A percentile compares a stretch with the other conserved stretches of the same genome.
phyloP scores from a whole-genome alignment of 2,888 invertebrate genomes.

The Drosophila acutilabella region DNA sequence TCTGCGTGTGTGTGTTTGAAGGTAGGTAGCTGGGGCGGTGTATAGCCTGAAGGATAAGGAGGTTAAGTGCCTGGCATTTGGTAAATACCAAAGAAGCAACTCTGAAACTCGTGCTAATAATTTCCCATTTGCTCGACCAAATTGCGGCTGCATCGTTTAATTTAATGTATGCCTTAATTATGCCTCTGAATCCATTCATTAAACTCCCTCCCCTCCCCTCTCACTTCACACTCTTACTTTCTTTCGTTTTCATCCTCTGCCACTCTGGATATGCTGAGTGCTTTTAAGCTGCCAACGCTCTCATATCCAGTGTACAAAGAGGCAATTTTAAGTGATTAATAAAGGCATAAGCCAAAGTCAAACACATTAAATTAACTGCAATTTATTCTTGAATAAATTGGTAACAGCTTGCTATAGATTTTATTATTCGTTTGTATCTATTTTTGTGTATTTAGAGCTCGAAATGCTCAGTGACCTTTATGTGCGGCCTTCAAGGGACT shows the following conservation, averaged over 20 bases:
- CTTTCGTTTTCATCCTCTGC: background rate
- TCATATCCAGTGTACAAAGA: background rate
- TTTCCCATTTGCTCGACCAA: conserved; percentile 66
- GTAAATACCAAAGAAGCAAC: conserved; percentile 60
- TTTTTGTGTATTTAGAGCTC: background rate
- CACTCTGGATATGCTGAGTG: conserved; percentile 3
- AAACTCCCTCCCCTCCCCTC: conserved; percentile 4
- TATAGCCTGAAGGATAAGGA: conserved; percentile 7
- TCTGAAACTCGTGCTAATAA: conserved; percentile 43
- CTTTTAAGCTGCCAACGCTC: conserved; percentile 13
- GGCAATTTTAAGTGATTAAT: conserved; percentile 4
- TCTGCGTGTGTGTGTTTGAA: too few species aligned
- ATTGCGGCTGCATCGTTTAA: conserved; percentile 62
- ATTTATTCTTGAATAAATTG: conserved; percentile 1
- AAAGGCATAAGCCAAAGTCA: conserved; percentile 16
- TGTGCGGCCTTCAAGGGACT: conserved; percentile 6
- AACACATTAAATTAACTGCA: conserved; percentile 6
- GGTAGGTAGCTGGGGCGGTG: background rate
- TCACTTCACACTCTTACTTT: background rate
- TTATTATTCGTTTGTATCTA: background rate
- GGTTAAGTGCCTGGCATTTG: conserved; percentile 74
- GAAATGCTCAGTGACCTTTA: conserved; percentile 36
- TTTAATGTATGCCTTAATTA: conserved; percentile 57
- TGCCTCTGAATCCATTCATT: conserved; percentile 23
- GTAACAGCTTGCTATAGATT: background rate